These are phyloP conservation scores for Nothoprocta pentlandii DNA, from an alignment of 2,113 vertebrate species.

Conservation along the genomic window DNA sequence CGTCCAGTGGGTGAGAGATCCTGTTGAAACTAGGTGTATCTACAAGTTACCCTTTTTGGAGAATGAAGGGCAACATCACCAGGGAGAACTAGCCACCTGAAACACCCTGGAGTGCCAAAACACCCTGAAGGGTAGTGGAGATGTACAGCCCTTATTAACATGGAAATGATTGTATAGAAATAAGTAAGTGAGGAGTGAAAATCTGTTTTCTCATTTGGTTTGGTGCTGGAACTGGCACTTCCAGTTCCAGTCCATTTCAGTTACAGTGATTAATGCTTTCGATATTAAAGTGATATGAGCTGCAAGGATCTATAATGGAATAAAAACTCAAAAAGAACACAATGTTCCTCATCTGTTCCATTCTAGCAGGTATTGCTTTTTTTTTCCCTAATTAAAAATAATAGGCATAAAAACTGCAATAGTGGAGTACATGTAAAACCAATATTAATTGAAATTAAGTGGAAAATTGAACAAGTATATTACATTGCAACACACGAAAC, in stretches of 20 bases:
- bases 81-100: neutral
- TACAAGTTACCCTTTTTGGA: neutral
- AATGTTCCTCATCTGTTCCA: neutral
- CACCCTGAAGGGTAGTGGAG: neutral
- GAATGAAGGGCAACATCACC: neutral
- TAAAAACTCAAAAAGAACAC: neutral
- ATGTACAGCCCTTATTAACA: neutral
- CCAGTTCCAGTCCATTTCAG: neutral
- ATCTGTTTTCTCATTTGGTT: neutral
- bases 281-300: neutral
- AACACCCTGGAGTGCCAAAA: neutral
- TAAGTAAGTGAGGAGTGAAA: neutral
- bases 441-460: constrained; percentile 68
- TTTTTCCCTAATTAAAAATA: constrained; percentile 67
- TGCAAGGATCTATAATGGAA: neutral
- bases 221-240: rapidly evolving
- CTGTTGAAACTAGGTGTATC: neutral
- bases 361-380: constrained; percentile 43
- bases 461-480: constrained; percentile 65
- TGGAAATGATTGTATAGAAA: neutral
- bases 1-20: neutral
- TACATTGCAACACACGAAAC: constrained; percentile 38
- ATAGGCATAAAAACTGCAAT: constrained; percentile 52
- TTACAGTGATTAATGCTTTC: neutral
- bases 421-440: neutral